Conservation (phyloP, 2,888 invertebrate species). For the Notocelia uddmanniana region DNA sequence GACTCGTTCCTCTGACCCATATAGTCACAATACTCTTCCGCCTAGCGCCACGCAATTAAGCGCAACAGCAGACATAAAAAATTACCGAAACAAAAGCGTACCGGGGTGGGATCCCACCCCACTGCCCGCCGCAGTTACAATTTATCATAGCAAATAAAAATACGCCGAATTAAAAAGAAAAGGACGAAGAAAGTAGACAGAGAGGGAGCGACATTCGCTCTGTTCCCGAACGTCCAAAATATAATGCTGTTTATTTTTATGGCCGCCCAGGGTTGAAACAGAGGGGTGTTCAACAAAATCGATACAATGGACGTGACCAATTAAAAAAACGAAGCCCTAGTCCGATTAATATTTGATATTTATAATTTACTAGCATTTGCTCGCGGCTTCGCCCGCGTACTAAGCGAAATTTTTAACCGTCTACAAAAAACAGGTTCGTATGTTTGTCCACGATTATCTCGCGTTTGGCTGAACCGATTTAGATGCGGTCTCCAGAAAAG, state of each 20-base stretch:
- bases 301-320: slow-evolving; percentile 63
- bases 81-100: slow-evolving; percentile 84
- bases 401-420: no score
- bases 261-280: slow-evolving; percentile 59
- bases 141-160: slow-evolving; percentile 86
- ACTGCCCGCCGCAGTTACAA: slow-evolving; percentile 76
- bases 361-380: slow-evolving; percentile 58
- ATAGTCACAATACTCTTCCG: slow-evolving; percentile 80
- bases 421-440: no score
- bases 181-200: slow-evolving; percentile 77
- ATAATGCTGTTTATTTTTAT: slow-evolving; percentile 73
- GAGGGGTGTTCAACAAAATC: slow-evolving; percentile 66
- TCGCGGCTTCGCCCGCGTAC: no score
- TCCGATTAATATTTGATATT: slow-evolving; percentile 61
- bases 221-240: slow-evolving; percentile 71
- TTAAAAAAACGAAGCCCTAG: slow-evolving; percentile 58
- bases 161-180: slow-evolving; percentile 84
- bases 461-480: no score
- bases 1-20: slow-evolving; percentile 73
- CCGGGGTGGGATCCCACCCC: slow-evolving; percentile 58
- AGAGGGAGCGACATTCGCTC: slow-evolving; percentile 72
- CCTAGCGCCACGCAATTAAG: slow-evolving; percentile 82
- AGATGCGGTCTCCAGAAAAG: no score
- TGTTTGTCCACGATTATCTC: no score
- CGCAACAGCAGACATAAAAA: slow-evolving; percentile 84